A percentile compares a stretch with the other conserved stretches of the same genome.
Evolutionary conservation across 2,113 vertebrate species (phyloP).

Genomic region (Mirza zaza): DNA sequence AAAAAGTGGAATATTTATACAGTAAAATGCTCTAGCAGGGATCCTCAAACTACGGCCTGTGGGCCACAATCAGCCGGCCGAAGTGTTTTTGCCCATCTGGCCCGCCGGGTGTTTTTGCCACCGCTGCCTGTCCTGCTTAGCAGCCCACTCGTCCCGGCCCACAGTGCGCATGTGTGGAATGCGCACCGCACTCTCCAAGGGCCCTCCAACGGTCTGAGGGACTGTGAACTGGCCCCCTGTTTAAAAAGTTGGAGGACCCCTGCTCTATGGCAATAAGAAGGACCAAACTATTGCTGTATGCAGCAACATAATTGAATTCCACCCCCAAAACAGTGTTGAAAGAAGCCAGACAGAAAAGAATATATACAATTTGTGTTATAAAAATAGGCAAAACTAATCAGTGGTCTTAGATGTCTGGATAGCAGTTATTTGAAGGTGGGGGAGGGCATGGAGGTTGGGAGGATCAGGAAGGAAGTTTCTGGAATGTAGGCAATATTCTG

Average conservation of each 20-base stretch:
- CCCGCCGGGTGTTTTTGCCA: too few species aligned
- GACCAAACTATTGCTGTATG: not conserved
- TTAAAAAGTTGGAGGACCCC: too few species aligned
- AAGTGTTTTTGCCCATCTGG: too few species aligned
- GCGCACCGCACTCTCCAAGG: too few species aligned
- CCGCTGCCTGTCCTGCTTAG: too few species aligned
- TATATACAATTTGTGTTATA: not conserved
- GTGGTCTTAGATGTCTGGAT: not conserved
- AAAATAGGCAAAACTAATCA: not conserved
- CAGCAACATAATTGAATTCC: not conserved
- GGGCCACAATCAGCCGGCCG: too few species aligned
- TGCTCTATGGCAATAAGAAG: not conserved
- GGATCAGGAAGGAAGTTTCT: not conserved
- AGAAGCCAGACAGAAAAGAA: not conserved
- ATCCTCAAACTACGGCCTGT: too few species aligned
- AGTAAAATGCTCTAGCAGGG: not conserved
- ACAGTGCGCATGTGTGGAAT: too few species aligned
- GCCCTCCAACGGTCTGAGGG: too few species aligned
- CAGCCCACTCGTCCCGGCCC: too few species aligned
- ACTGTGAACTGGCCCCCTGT: too few species aligned
- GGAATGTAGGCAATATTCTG: not conserved
- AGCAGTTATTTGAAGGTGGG: not conserved
- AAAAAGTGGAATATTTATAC: not conserved
- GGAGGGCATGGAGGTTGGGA: not conserved
- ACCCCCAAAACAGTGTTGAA: not conserved